Evolutionary conservation across 2,888 invertebrate genomes (phyloP), one percentile per base, ranked within the genome.

Genomic region (Smittia sp.): DNA sequence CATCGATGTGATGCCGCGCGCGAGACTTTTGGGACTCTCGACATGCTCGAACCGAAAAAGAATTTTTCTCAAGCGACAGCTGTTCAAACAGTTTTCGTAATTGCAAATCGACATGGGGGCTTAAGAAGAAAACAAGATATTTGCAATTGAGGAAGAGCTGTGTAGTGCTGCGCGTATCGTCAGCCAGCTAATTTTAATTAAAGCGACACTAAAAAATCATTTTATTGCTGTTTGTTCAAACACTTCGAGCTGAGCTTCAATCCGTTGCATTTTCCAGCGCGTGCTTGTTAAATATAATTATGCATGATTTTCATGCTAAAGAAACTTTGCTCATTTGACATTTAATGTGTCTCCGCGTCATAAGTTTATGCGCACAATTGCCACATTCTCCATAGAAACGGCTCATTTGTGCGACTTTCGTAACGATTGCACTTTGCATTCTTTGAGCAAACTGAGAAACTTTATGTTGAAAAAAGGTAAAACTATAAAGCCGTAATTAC

Each of bases 401-500:
- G 18, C 18, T 58, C 9, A 20, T 58, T 20, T 22, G 58, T 58
- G 20, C 18, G 58, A 18, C 15, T 58, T 58, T 58, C 58, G 20
- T 58, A 58, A 58, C 18, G 7, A 58, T 58, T 58, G 20, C 58
- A 46, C n/a, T 46, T 46, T 46, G 15, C 46, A 46, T 46, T 46
- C 46, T 46, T 46, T 3, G n/a, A 46, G 46, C 3, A 46, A 32
- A 32, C 9, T 32, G 32, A 32, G 32, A 32, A 32, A 32, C 9
- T 32, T 32, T 32, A 32, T 32, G 32, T 32, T 32, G 9, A 9
- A 9, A 32, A 32, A 32, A 58, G 22, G 22, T 11, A 18, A 46
- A 58, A 58, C 54, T 54, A 54, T 69, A 41, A 25, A 68, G 46
- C 24, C 69, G 54, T 69, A 69, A 69, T 69, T 69, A 69, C 32